Evolutionary conservation across 2,797 vertebrate species (phyloP), one percentile per base, ranked within the genome.

Genomic region (Falco cherrug): DNA sequence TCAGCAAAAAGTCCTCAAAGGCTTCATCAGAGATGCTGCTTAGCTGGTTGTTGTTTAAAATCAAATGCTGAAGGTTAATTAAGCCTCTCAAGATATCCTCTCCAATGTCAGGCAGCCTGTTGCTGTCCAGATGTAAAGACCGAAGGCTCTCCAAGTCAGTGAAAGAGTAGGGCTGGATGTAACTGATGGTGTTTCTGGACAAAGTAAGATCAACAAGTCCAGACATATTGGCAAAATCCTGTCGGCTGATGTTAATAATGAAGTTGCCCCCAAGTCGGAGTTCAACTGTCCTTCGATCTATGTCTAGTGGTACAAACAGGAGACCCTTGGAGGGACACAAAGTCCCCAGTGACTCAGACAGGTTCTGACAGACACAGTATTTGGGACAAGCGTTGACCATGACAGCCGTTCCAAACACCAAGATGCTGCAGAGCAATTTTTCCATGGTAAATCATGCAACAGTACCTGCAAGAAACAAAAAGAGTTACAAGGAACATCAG

Each of bases 301-400:
- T 99, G 97, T 99, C 99, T 26, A 97, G 94, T 0, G 99, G 99
- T 78, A 99, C 99, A 16, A 99, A 99, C 56, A 99, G 99, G 86
- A 99, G 98, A 83, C 99, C 99, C 97, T 99, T 99, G 73, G 99
- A 99, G 50, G 99, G 99, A 88, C 99, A 99, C 82, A 99, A 97
- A 16, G 99, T 99, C 54, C 99, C 99, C 90, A 99, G 97, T 43
- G 99, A 99, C 97, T 99, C 99, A 31, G 99, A 99, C 70, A 99
- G 98, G 97, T 99, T 99, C 98, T 99, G 99, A 97, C 99, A 99
- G 96, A 99, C 99, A 82, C 99, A 99, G 76, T 99, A 99, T 98
- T 99, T 99, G 95, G 99, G 99, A 98, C 99, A 99, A 97, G 99
- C 99, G 16, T 98, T 98, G 95, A 98, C 99, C 89, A 98, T 98